A percentile compares a stretch with the other conserved stretches of the same genome.
phyloP scores from a whole-genome alignment of 2,888 invertebrate genomes.

The Clostera curtula region DNA sequence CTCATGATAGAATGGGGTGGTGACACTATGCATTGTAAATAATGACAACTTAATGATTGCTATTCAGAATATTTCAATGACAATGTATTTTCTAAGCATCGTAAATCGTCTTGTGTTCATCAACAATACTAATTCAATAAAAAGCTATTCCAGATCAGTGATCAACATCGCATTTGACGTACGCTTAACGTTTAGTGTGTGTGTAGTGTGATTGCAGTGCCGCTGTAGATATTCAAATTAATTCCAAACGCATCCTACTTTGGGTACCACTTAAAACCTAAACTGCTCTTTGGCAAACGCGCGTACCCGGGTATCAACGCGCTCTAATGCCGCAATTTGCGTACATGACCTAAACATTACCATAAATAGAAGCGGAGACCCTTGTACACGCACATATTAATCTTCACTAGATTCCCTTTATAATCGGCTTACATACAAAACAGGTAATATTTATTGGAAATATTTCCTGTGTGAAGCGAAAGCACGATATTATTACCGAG shows the following conservation, averaged over 20 bases:
- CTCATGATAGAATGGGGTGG: no score
- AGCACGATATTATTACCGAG: slow-evolving; percentile 9
- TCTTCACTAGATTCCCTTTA: slow-evolving; percentile 15
- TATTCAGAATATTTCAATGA: no score
- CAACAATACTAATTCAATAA: no score
- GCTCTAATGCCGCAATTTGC: slow-evolving; percentile 22
- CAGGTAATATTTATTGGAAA: slow-evolving; percentile 10
- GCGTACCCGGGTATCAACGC: slow-evolving; percentile 13
- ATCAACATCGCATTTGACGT: no score
- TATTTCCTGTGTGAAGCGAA: slow-evolving; percentile 11
- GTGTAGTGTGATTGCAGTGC: no score
- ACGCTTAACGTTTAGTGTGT: no score
- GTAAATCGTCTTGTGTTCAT: no score
- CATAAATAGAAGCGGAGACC: slow-evolving; percentile 33
- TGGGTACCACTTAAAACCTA: slow-evolving; percentile 26
- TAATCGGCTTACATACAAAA: slow-evolving; percentile 10
- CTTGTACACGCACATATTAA: slow-evolving; percentile 20
- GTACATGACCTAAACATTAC: slow-evolving; percentile 23
- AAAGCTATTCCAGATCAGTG: no score
- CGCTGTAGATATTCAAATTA: slow-evolving; percentile 58
- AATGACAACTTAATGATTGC: no score
- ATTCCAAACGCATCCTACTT: slow-evolving; percentile 39
- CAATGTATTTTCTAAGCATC: no score
- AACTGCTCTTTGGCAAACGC: slow-evolving; percentile 17
- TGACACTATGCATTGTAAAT: no score